Percentiles rank a stretch among this genome's conserved stretches.
These are phyloP conservation scores for Drosophila bipectinata DNA, from an alignment of 1,140 invertebrate genomes.

Conservation along the genomic window DNA sequence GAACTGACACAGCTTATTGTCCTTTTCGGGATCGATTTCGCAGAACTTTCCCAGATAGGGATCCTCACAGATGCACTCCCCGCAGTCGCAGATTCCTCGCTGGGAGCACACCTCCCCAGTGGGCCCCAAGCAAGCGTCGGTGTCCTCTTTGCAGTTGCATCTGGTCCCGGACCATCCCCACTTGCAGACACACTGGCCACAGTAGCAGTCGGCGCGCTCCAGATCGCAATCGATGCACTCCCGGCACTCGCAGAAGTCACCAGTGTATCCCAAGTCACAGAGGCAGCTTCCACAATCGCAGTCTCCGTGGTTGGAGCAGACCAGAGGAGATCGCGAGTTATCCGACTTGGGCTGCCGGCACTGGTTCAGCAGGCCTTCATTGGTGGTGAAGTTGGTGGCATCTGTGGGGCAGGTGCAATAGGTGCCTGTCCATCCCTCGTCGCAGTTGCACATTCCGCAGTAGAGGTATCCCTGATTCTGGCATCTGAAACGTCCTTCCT, in stretches of 20 bases:
- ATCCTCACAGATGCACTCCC: constrained; percentile 88
- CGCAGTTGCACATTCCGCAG: constrained; percentile 86
- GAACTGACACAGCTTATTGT: constrained; percentile 79
- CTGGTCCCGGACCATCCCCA: constrained; percentile 86
- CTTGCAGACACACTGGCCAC: constrained; percentile 91
- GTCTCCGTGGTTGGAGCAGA: constrained; percentile 84
- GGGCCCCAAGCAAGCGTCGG: constrained; percentile 64
- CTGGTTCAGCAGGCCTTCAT: constrained; percentile 81
- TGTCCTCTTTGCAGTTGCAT: constrained; percentile 67
- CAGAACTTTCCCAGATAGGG: constrained; percentile 70
- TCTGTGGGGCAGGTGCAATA: constrained; percentile 84
- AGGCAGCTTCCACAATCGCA: constrained; percentile 85
- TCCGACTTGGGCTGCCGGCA: constrained; percentile 69
- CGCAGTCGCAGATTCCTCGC: constrained; percentile 88
- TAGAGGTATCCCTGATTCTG: constrained; percentile 84
- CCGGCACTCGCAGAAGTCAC: constrained; percentile 85
- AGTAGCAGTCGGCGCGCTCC: constrained; percentile 88
- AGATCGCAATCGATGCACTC: constrained; percentile 84
- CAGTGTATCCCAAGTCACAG: constrained; percentile 84
- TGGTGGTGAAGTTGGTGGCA: constrained; percentile 83
- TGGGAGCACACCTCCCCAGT: constrained; percentile 87
- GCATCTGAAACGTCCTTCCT: constrained; percentile 57
- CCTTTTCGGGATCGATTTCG: constrained; percentile 66
- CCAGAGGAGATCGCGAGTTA: not conserved
- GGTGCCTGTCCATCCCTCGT: constrained; percentile 86